Evolutionary conservation across 2,113 vertebrate genomes (phyloP), one percentile per base, ranked within the genome.

Genomic region (Oplegnathus fasciatus): DNA sequence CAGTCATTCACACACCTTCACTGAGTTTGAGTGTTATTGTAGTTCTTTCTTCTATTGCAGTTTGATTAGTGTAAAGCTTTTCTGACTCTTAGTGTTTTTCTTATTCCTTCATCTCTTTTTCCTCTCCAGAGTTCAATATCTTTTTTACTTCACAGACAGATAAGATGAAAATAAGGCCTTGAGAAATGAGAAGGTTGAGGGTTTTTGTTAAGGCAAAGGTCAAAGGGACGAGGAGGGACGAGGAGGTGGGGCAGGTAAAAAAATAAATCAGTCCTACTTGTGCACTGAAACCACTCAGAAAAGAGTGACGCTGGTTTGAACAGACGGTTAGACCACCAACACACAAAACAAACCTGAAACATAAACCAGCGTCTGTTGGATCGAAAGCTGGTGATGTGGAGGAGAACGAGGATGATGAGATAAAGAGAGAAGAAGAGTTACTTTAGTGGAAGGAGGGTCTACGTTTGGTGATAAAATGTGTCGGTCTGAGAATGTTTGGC

Each of bases 121-220:
- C 9, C 1, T 52, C 3, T 26, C 5, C 42, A 67, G n/a, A 28
- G 28, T 15, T 46, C 28, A 2, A 14, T 20, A 32, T 50, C 9
- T 22, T 34, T 52, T 54, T 32, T 17, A 37, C 50, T 40, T 44
- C n/a, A 22, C 0, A 15, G 40, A 22, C 37, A 9, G 30, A 64
- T 6, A 7, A 10, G 40, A 46, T 24, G 72, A 22, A 61, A 20
- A n/a, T 34, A 50, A 79, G 40, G 76, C 65, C 28, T 13, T 15
- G 18, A 67, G 18, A 15, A 32, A 57, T 30, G 44, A 30, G 37
- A 24, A 30, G 57, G 57, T 30, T 17, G 26, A 30, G n/a, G 74
- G 24, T 64, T n/a, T 54, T 48, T 37, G 24, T 40, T 55, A 55
- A 77, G 75, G 62, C 75, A 67, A 62, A 55, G 24, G 46, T 66